These are phyloP conservation scores for Octodonta nipae DNA, from an alignment of 2,888 invertebrate species.

Conservation along the genomic window DNA sequence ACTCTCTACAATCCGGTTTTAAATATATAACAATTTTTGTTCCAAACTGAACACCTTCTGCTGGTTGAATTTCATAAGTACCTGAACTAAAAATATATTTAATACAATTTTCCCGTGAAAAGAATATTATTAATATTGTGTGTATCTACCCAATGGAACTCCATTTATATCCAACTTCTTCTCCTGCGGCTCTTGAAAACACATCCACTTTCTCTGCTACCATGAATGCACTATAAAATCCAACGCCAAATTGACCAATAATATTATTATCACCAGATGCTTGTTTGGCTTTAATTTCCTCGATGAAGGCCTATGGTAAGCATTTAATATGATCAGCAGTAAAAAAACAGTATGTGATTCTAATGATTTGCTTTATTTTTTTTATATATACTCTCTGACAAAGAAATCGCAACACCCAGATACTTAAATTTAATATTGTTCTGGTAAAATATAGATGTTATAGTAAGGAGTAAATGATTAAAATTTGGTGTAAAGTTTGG, in stretches of 20 bases:
- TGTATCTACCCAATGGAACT: conserved; percentile 86
- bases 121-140: conserved; percentile 4
- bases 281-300: conserved; percentile 59
- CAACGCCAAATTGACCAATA: conserved; percentile 96
- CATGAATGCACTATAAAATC: conserved; percentile 96
- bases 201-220: conserved; percentile 92
- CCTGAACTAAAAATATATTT: conserved; percentile 55
- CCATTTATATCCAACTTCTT: conserved; percentile 72
- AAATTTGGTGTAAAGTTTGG: too few species aligned
- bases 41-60: conserved; percentile 71
- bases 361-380: too few species aligned
- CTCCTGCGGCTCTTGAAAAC: conserved; percentile 59
- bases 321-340: too few species aligned
- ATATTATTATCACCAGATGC: conserved; percentile 56
- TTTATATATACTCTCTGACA: too few species aligned
- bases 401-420: too few species aligned
- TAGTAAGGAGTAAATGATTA: too few species aligned
- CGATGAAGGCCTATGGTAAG: conserved; percentile 75
- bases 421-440: too few species aligned
- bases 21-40: conserved; percentile 87
- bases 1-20: conserved; percentile 78
- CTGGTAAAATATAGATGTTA: too few species aligned
- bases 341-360: too few species aligned
- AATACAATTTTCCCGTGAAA: background rate
- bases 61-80: conserved; percentile 76